Base-by-base conservation (phyloP, 2,113 vertebrate genomes). In the Hypocryptadius cinnamomeus region DNA sequence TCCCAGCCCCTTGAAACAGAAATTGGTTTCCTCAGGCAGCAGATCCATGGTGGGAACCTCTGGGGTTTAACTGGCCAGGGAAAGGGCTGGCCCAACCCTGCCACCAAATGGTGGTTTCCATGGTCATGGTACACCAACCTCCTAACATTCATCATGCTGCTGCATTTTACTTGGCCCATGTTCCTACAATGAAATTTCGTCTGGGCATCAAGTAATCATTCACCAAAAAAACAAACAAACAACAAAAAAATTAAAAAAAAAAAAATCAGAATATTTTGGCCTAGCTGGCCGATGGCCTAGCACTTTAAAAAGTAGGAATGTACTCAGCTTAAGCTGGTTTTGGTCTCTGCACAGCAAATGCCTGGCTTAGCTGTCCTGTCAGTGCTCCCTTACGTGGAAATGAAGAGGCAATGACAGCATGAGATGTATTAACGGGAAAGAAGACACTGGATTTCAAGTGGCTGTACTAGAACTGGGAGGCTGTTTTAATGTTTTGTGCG, bases 381-480 rank as follows among this genome's bases (percentile, higher is more conserved):
- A 69, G 3, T 74, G 44, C 31, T 74, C 47, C 1, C 63, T 85
- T 78, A 23, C 42, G 68, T 74, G 8, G 12, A 31, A 70, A 70
- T 76, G 50, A 82, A 93, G 81, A 87, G 81, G 77, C 69, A 93
- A 68, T 47, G 92, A 85, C 80, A 90, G 80, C 30, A 9, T 7
- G 30, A 76, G 77, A n/a, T 74, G 25, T 5, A 79, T 63, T 79
- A 69, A 65, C 1, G 0, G 90, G 80, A 92, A 91, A 93, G 74
- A 89, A 80, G 87, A 92, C 72, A 81, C 65, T 56, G 56, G 48
- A 56, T 85, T 68, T 97, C 91, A 90, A 96, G 87, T 92, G 83
- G 48, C 61, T 1, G 0, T 37, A 15, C 74, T 74, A 48, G 85
- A 82, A 79, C 79, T 65, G 60, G 33, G 85, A 83, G 77, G 23